A percentile compares a stretch with the other conserved stretches of the same genome.
Conservation (phyloP, 2,113 vertebrate genomes). For the Tursiops truncatus region DNA sequence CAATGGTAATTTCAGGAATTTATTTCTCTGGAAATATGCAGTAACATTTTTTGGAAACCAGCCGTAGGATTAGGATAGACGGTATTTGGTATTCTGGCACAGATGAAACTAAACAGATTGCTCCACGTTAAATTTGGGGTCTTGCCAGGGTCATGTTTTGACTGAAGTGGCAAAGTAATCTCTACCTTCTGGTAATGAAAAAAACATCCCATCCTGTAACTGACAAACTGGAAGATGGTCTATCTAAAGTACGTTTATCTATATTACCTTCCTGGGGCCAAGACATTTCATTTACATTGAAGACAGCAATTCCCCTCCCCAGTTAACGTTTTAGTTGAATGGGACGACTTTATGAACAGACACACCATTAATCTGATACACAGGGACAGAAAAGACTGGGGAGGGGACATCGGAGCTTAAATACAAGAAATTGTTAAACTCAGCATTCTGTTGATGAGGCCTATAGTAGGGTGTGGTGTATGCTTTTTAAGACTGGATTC, state of each 20-base stretch:
- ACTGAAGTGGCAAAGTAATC: background rate
- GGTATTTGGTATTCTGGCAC: background rate
- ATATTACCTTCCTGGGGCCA: background rate
- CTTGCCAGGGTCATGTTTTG: conserved; percentile 36
- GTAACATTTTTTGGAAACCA: background rate
- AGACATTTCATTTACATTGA: background rate
- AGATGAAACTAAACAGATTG: background rate
- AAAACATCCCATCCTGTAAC: background rate
- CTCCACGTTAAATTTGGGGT: background rate
- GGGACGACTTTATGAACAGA: background rate
- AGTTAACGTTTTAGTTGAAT: background rate
- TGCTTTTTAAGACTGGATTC: background rate
- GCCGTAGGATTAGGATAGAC: background rate
- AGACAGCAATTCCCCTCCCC: background rate
- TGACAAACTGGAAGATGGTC: background rate
- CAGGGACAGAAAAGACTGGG: background rate
- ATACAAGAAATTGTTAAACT: background rate
- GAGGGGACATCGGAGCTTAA: background rate
- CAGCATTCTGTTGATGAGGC: background rate
- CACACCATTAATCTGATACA: background rate
- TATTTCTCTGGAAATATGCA: conserved; percentile 3
- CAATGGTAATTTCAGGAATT: background rate
- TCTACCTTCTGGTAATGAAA: background rate
- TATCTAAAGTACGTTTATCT: background rate
- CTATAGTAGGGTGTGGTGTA: background rate